Evolutionary conservation across 2,113 vertebrate genomes (phyloP).

Genomic region (Hassar affinis): DNA sequence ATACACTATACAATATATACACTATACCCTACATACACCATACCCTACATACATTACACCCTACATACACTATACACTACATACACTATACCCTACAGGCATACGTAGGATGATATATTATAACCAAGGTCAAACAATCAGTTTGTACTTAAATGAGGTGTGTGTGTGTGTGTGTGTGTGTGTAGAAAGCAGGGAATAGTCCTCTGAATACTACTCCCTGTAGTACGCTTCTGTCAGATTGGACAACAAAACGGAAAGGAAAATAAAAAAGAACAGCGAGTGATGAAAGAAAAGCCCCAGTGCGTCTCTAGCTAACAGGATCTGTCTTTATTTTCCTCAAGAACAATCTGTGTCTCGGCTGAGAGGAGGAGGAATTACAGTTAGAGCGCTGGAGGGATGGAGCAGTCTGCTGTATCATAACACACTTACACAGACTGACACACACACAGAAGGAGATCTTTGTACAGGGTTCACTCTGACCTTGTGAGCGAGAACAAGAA

Average conservation of each 20-base stretch:
- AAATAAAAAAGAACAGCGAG: neutral
- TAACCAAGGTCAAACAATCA: too few relatives aligned
- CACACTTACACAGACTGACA: neutral
- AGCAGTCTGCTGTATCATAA: conserved; percentile 51
- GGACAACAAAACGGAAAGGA: neutral
- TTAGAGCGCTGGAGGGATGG: conserved; percentile 57
- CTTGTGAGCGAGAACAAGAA: conserved; percentile 46
- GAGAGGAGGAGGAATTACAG: conserved; percentile 50
- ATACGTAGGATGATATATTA: too few relatives aligned
- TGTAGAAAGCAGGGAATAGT: neutral
- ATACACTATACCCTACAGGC: too few relatives aligned
- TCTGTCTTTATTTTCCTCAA: conserved; percentile 52
- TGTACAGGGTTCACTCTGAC: conserved; percentile 36
- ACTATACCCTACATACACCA: too few relatives aligned
- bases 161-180: neutral
- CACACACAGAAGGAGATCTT: conserved; percentile 13
- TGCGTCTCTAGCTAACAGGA: neutral
- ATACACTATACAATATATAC: too few relatives aligned
- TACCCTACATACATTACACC: too few relatives aligned
- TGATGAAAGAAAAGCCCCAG: neutral
- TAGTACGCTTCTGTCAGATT: neutral
- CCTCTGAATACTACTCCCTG: neutral
- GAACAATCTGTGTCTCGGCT: conserved; percentile 56
- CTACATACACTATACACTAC: too few relatives aligned
- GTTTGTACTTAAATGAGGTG: neutral